A percentile compares a stretch with the other conserved stretches of the same genome.
Evolutionary conservation across 1,140 invertebrate species (phyloP).

Genomic region (Argopecten irradians): DNA sequence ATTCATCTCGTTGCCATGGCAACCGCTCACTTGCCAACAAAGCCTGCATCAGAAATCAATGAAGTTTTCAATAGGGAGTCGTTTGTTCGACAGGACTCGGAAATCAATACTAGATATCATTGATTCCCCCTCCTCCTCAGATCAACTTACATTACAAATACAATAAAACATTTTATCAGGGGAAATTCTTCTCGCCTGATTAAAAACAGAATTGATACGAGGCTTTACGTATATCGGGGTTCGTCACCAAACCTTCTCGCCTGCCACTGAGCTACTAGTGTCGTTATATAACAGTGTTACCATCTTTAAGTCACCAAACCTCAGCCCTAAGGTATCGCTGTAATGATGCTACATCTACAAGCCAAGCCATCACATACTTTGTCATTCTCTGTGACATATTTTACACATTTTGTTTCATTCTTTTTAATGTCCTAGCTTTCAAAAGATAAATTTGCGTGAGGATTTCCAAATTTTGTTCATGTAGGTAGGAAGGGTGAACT

Average conservation of each 20-base stretch:
- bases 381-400: too few species aligned
- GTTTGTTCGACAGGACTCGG: constrained; percentile 6
- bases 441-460: too few species aligned
- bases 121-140: not conserved
- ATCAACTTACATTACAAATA: constrained; percentile 23
- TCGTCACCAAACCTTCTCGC: not conserved
- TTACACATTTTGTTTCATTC: too few species aligned
- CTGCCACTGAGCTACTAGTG: not conserved
- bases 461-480: too few species aligned
- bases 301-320: not conserved
- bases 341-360: not conserved
- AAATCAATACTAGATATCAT: constrained; percentile 18
- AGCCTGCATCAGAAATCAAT: constrained; percentile 21
- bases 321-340: too few species aligned
- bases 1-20: constrained; percentile 48
- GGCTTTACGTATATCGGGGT: not conserved
- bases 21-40: constrained; percentile 34
- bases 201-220: not conserved
- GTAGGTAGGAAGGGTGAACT: too few species aligned
- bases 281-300: not conserved
- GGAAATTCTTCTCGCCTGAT: not conserved
- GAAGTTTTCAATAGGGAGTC: constrained; percentile 21
- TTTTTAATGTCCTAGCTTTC: too few species aligned
- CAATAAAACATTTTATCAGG: constrained; percentile 18
- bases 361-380: not conserved